Base-by-base conservation (phyloP, 2,113 vertebrate genomes). In the Puntigrus tetrazona region DNA sequence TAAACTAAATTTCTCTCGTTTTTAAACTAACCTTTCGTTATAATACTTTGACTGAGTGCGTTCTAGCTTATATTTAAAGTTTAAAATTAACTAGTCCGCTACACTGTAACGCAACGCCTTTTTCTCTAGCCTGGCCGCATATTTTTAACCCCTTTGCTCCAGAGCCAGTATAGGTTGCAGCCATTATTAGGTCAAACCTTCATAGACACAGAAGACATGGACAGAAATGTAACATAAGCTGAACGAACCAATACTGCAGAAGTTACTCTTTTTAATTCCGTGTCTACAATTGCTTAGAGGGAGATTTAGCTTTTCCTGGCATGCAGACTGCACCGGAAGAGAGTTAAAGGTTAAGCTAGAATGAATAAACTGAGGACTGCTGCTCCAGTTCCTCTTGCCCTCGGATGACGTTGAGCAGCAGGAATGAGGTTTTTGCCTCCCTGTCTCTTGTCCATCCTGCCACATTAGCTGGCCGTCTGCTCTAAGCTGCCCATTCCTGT, bases 401-500 rank as follows among this genome's bases (percentile, higher is more conserved):
- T 78, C 34, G 3, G 38, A 85, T 82, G 87, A 88, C 75, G 73
- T 69, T 74, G 41, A 61, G 81, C 59, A 73, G 47, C 55, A 87
- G 75, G 88, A 85, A 85, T 85, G 83, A 78, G 18, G 34, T 31
- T 84, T 82, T 75, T 31, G 78, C 55, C 81, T 47, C 36, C 27
- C 57, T 80, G 75, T 45, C 70, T 72, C 55, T 55, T 7, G 43
- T 84, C 76, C 69, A 80, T 84, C 82, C 52, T 81, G 74, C 75
- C 81, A 82, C 86, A 82, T 81, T 72, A 72, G 65, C 80, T 80
- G 59, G 59, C 78, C 67, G 82, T 77, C 45, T 52, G 50, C 45
- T 82, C 73, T 16, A 11, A 52, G 80, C 81, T 83, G 76, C 84
- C 52, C 84, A 70, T 78, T 83, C 65, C 67, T 88, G 87, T 88